Percentiles rank a stretch among this genome's conserved stretches.
Evolutionary conservation across 2,113 vertebrate species (phyloP).

Genomic region (Phrynocephalus versicolor): DNA sequence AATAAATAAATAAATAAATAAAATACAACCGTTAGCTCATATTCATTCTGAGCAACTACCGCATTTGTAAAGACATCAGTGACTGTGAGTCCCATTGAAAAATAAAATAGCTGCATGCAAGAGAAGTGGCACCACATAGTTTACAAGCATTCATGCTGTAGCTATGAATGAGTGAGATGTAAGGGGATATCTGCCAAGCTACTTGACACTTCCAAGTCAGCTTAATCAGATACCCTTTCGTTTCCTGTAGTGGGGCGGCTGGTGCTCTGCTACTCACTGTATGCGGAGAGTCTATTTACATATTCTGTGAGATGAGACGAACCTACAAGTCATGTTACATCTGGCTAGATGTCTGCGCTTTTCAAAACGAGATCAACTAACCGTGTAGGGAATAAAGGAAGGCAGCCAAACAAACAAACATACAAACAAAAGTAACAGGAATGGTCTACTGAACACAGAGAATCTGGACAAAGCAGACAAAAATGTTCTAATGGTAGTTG

Average conservation of each 20-base stretch:
- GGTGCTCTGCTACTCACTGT: slow-evolving; percentile 57
- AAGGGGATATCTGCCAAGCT: slow-evolving; percentile 70
- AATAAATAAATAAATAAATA: neutral
- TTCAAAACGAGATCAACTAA: slow-evolving; percentile 25
- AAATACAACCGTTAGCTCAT: slow-evolving; percentile 46
- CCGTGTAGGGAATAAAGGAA: neutral
- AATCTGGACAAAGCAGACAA: slow-evolving; percentile 14
- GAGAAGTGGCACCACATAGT: slow-evolving; percentile 67
- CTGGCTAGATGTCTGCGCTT: neutral
- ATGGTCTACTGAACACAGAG: neutral
- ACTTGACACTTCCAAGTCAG: slow-evolving; percentile 84
- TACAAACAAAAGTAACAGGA: neutral
- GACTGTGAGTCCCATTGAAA: slow-evolving; percentile 74
- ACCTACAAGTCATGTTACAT: slow-evolving; percentile 22
- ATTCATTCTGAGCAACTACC: slow-evolving; percentile 56
- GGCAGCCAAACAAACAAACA: slow-evolving; percentile 24
- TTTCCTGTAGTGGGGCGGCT: slow-evolving; percentile 74
- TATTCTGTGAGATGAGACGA: slow-evolving; percentile 42
- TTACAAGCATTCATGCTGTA: slow-evolving; percentile 64
- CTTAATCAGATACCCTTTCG: slow-evolving; percentile 80
- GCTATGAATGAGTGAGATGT: slow-evolving; percentile 71
- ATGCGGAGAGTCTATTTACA: slow-evolving; percentile 55
- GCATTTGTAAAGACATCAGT: slow-evolving; percentile 75
- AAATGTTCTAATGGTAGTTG: slow-evolving; percentile 28
- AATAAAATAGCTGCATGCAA: slow-evolving; percentile 71